Conservation (phyloP, 2,888 invertebrate species). For the Drosophila rellima region DNA sequence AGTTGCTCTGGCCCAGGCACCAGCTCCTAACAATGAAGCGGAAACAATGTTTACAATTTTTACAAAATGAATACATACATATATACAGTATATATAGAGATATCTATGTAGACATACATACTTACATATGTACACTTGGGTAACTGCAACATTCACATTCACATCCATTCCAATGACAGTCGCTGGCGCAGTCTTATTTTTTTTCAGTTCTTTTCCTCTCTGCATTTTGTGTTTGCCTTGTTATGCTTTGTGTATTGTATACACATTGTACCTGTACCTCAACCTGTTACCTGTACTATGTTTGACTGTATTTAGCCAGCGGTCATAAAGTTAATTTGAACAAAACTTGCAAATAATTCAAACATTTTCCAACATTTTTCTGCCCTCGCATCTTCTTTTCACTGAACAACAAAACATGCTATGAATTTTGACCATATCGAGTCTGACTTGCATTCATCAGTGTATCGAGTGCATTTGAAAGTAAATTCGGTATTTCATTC, state of each 20-base stretch:
- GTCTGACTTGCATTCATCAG: constrained; percentile 2
- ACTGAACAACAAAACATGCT: constrained; percentile 19
- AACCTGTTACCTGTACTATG: constrained; percentile 44
- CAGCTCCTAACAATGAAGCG: constrained; percentile 76
- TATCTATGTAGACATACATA: constrained; percentile 20
- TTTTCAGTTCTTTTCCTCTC: constrained; percentile 43
- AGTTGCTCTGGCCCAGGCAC: constrained; percentile 47
- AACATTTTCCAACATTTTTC: constrained; percentile 43
- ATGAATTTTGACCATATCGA: constrained; percentile 5
- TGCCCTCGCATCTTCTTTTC: background rate
- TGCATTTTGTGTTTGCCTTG: constrained; percentile 75
- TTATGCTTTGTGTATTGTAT: constrained; percentile 79
- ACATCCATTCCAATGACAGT: constrained; percentile 51
- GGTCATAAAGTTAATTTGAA: constrained; percentile 82
- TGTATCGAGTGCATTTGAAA: background rate
- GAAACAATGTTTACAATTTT: constrained; percentile 81
- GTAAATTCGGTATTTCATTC: background rate
- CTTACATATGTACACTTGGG: constrained; percentile 6
- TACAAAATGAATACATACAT: constrained; percentile 33
- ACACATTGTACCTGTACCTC: constrained; percentile 70
- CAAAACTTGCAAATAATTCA: constrained; percentile 80
- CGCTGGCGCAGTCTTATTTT: constrained; percentile 35
- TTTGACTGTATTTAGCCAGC: constrained; percentile 79
- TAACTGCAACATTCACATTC: constrained; percentile 23
- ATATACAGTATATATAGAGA: constrained; percentile 14